These are phyloP conservation scores for Syrista parreyssii DNA, from an alignment of 2,888 invertebrate genomes.

Conservation along the genomic window DNA sequence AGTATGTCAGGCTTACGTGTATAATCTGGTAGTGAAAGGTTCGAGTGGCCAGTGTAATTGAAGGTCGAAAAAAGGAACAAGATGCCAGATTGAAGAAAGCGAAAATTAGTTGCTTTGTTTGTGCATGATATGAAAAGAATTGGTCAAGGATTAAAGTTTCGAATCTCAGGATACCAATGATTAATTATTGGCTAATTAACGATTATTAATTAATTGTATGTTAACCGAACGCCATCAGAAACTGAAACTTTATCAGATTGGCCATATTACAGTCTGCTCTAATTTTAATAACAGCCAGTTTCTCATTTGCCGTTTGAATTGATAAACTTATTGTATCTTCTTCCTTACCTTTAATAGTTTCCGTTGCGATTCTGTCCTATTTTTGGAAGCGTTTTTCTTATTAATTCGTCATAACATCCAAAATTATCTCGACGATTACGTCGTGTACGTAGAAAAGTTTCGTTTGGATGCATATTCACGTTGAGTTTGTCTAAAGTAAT, in stretches of 20 bases:
- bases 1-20: slow-evolving; percentile 25
- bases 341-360: background rate
- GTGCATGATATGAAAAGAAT: slow-evolving; percentile 9
- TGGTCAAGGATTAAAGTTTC: slow-evolving; percentile 29
- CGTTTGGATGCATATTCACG: background rate
- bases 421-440: background rate
- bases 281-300: background rate
- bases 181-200: slow-evolving; percentile 10
- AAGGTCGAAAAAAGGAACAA: background rate
- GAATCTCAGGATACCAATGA: slow-evolving; percentile 39
- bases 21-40: slow-evolving; percentile 19
- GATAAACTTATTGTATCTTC: background rate
- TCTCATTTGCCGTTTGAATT: background rate
- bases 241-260: background rate
- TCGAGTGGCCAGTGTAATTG: background rate
- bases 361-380: background rate
- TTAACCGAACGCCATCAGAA: background rate
- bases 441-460: background rate
- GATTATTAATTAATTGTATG: background rate
- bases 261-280: background rate
- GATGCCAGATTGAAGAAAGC: background rate
- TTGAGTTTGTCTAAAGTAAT: background rate
- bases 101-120: background rate
- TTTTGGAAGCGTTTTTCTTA: background rate
- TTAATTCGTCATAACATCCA: background rate